Evolutionary conservation across 1,140 invertebrate species (phyloP).

Genomic region (Philotrypesis tridentata): DNA sequence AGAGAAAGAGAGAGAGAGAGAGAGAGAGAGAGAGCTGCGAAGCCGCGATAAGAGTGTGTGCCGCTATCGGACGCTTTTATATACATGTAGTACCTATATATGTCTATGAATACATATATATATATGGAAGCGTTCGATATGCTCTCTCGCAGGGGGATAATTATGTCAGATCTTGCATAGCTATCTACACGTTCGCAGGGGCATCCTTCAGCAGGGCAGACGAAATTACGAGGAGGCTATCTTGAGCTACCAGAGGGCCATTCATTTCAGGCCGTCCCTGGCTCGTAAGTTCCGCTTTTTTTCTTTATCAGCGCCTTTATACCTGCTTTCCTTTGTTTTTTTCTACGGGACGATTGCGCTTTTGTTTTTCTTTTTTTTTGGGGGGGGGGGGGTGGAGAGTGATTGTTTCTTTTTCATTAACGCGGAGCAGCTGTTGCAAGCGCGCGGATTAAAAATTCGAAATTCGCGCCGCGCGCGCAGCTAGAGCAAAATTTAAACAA

Average conservation of each 20-base stretch:
- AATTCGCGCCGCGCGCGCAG: too few relatives aligned
- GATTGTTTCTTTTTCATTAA: too few relatives aligned
- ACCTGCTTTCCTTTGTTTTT: neutral
- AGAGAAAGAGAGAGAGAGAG: too few relatives aligned
- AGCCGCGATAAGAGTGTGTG: slow-evolving; percentile 56
- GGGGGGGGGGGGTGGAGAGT: too few relatives aligned
- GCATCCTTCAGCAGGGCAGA: slow-evolving; percentile 93
- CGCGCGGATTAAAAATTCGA: too few relatives aligned
- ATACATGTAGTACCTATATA: neutral
- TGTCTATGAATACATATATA: neutral
- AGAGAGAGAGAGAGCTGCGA: slow-evolving; percentile 54
- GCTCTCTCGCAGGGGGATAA: neutral
- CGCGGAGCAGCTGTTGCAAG: too few relatives aligned
- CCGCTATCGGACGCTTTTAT: slow-evolving; percentile 30
- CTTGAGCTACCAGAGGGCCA: slow-evolving; percentile 92
- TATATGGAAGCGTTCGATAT: neutral
- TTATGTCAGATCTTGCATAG: neutral
- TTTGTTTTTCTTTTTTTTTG: too few relatives aligned
- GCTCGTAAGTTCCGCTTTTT: slow-evolving; percentile 84
- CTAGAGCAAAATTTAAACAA: too few relatives aligned
- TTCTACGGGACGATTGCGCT: too few relatives aligned
- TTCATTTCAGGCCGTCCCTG: slow-evolving; percentile 93
- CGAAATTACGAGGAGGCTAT: slow-evolving; percentile 91
- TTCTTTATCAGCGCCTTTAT: neutral
- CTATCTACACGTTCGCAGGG: slow-evolving; percentile 78